Evolutionary conservation across 1,140 invertebrate genomes (phyloP), one percentile per base, ranked within the genome.

Genomic region (Euura lappo): DNA sequence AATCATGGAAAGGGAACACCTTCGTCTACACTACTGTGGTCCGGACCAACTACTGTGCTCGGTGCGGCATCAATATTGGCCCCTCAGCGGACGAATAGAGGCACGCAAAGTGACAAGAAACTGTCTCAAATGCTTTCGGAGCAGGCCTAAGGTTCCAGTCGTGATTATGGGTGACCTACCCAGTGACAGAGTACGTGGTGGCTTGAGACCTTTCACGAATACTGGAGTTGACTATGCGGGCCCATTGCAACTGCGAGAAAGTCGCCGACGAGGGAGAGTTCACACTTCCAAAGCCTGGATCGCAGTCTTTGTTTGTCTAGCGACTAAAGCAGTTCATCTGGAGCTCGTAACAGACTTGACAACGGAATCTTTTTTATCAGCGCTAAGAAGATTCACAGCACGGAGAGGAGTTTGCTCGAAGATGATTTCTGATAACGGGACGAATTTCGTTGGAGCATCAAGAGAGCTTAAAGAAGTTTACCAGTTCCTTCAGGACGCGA

Each of bases 191-290:
- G 77, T 85, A 1, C 71, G n/a, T 44, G 73, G 76, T n/a, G 45
- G 77, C 7, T 28, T 28, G 28, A 67, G 72, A 6, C 74, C 82
- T n/a, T 89, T 88, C 72, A 13, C 71, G 10, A 75, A 79, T 45
- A 64, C 70, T 11, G 88, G 87, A 4, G 69, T 87, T 2, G 87
- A 88, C 72, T 88, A 80, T 74, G 82, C 82, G 8, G 87, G 87
- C 6, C 87, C 87, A 3, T 73, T 81, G 71, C 44, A 65, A 6
- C 69, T 80, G n/a, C 76, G 75, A 11, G 73, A 75, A 47, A 71
- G 74, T 47, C 45, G 69, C 10, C 5, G 43, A 42, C 78, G 75
- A 45, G 77, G 76, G 7, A 72, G 69, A n/a, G 75, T 76, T 47
- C 28, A 28, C 28, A 28, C 77, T 4, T 67, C 44, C 42, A 81